Evolutionary conservation across 92 coral and sea anemone species (phyloP).

Genomic region (Blastomussa wellsi): DNA sequence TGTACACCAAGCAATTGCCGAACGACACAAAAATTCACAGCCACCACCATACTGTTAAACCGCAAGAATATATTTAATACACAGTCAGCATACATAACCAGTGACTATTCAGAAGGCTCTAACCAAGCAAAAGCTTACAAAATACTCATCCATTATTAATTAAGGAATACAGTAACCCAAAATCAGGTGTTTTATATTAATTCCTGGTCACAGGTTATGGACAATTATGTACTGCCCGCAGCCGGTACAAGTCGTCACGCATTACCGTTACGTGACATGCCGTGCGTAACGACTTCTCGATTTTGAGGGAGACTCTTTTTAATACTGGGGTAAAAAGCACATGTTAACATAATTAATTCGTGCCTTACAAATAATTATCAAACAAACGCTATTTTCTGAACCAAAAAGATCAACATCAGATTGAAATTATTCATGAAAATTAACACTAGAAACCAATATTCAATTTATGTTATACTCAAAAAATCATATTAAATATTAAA

Average conservation of each 20-base stretch:
- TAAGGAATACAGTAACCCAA: neutral
- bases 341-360: neutral
- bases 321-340: neutral
- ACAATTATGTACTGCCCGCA: too few species aligned
- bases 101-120: neutral
- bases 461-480: neutral
- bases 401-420: neutral
- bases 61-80: conserved; percentile 10
- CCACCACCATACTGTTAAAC: neutral
- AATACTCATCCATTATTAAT: neutral
- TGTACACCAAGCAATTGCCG: neutral
- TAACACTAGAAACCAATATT: neutral
- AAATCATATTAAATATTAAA: neutral
- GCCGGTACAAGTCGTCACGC: neutral
- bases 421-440: neutral
- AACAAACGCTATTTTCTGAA: neutral
- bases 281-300: neutral
- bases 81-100: neutral
- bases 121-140: neutral
- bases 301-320: neutral
- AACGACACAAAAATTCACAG: neutral
- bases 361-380: neutral
- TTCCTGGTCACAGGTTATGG: too few species aligned
- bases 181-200: too few species aligned
- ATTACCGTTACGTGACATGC: neutral